Base-by-base conservation (phyloP, 2,888 invertebrate genomes). In the Apodemia hepburni region DNA sequence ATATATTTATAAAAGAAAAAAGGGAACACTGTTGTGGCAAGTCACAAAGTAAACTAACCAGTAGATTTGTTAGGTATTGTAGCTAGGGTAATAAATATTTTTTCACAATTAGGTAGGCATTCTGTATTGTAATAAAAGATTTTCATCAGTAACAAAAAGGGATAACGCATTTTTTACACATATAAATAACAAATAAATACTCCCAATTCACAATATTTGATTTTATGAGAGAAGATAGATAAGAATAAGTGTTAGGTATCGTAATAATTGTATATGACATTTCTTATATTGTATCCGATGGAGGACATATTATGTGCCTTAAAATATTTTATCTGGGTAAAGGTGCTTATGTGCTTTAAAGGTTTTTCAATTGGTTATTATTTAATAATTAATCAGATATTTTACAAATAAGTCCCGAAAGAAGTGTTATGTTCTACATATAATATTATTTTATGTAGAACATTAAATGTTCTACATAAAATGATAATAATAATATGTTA, bases 51-150 rank as follows among this genome's bases (percentile, higher is more conserved):
- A 54, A 61, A 64, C 17, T 15, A 64, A 69, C 67, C 66, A 66
- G 65, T 66, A 69, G 68, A 68, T 64, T 61, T 65, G 51, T 62
- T 57, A 60, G 58, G 17, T 61, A 61, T 62, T 66, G 65, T 70
- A 70, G 69, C 59, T 70, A 70, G 62, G 63, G 60, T 65, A 69
- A 70, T 71, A 71, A 67, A 67, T 69, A 65, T 61, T 66, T 60
- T 62, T 65, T 68, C 67, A 64, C 66, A 68, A 68, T 61, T 22
- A 51, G 49, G 18, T 17, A 51, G 18, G 18, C 58, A 59, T 54
- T 54, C 12, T 51, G 22, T 51, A 27, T 7, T 54, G 7, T 22
- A 49, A 33, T 33, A 42, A 42, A 42, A 15, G 38, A 5, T 15
- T 42, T 42, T 42, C 15, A 15, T 15, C 42, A 42, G 6, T 42